Evolutionary conservation across 2,797 vertebrate genomes (phyloP), one percentile per base, ranked within the genome.

Genomic region (Prionace glauca): DNA sequence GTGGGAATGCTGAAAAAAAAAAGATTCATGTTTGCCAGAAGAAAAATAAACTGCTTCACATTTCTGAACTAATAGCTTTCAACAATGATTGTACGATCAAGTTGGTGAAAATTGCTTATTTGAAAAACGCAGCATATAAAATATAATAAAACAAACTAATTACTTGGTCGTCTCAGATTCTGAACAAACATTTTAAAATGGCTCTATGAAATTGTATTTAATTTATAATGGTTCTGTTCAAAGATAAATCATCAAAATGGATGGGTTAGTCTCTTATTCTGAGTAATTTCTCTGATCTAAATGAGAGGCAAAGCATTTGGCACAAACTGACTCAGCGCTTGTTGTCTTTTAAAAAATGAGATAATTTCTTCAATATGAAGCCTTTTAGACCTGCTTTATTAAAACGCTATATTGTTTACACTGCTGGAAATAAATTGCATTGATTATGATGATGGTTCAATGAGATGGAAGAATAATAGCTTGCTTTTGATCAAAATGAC

Each of bases 281-380:
- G 90, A 69, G 65, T n/a, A 93, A 93, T 69, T 93, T 45, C 11
- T 74, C 41, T 50, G 69, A 94, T 94, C 92, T 74, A 72, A 94
- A 74, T 71, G 69, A 94, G 92, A 71, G 65, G 74, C 41, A 45
- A 24, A 9, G 67, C 24, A 94, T 22, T 94, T 71, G 67, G 92
- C 92, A 72, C 26, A 72, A 9, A 72, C 50, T 4, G 36, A 72
- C 92, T 12, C 22, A 74, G 22, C 69, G 24, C 36, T 67, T 72
- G 36, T 94, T 94, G 72, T 29, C 41, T 20, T 69, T 72, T 72
- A 7, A 71, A 94, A 71, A 94, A 94, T 5, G 26, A 94, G 92
- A 29, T 72, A 10, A 94, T 45, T 56, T 41, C 41, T 94, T 94
- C 69, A 74, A 72, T 94, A 36, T 56, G 88, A 91, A 67, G 88